Base-by-base conservation (phyloP, 2,797 vertebrate genomes). In the Lates japonicus region DNA sequence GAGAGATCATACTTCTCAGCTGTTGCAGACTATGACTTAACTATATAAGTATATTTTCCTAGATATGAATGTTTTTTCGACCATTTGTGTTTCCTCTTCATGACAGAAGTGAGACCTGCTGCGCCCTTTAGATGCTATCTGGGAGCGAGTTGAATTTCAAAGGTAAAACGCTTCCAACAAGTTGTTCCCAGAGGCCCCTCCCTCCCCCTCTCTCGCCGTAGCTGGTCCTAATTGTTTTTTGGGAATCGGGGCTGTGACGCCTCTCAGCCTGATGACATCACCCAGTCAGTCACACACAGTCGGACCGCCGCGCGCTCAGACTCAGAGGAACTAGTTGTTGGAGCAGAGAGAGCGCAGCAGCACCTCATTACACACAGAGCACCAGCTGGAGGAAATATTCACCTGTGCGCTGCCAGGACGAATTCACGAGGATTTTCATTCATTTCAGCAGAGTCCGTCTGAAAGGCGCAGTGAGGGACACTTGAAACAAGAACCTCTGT, bases 201-300 rank as follows among this genome's bases (percentile, higher is more conserved):
- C 25, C 25, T 29, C 25, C 25, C 25, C n/a, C n/a, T n/a, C 48
- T 7, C 35, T 55, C 2, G 2, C 52, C 31, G 2, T 54, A 12
- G 2, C 55, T 8, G 70, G 55, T 74, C 58, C 64, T 84, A 78
- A 79, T 85, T 76, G 37, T 76, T 76, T 29, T 48, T 22, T n/a
- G 22, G 78, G 68, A 39, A 44, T 14, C 5, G 1, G 42, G 41
- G 48, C 44, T 65, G 82, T 92, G 86, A 93, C 91, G 92, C 82
- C 76, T 84, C 76, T 68, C 60, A 29, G 65, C n/a, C 74, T 83
- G 90, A 89, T 93, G 94, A 93, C 94, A 88, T 94, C 94, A 93
- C 80, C 66, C 77, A 81, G 80, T 46, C 87, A 85, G 70, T 80
- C 61, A 31, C 69, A 69, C 64, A 70, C 87, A 49, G 59, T 70